Conservation (phyloP, 2,888 invertebrate species). For the Leucophora obtusa region DNA sequence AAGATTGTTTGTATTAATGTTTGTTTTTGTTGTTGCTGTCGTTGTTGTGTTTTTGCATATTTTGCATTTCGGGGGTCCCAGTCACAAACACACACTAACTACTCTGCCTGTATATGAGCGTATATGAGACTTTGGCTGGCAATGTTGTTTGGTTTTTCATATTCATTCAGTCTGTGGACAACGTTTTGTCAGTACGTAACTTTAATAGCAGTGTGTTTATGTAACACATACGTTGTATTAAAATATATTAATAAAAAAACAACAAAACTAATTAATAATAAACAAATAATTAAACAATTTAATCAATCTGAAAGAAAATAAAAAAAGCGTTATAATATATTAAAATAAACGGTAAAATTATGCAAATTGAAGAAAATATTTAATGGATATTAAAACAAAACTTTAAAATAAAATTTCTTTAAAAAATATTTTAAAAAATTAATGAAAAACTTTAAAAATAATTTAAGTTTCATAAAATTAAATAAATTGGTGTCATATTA, state of each 20-base stretch:
- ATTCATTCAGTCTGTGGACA: conserved; percentile 75
- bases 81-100: conserved; percentile 8
- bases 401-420: background rate
- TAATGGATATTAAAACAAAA: background rate
- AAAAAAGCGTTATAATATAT: background rate
- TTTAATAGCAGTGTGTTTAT: conserved; percentile 62
- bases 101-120: conserved; percentile 16
- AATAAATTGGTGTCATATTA: conserved; percentile 1
- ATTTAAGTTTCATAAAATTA: background rate
- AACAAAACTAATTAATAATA: conserved; percentile 10
- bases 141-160: conserved; percentile 61
- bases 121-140: conserved; percentile 57
- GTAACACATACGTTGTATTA: conserved; percentile 45
- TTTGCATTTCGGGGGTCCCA: conserved; percentile 64
- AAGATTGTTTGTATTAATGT: background rate
- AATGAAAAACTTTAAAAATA: background rate
- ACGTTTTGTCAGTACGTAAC: conserved; percentile 76
- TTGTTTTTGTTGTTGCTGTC: conserved; percentile 8
- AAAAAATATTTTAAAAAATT: background rate
- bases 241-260: conserved; percentile 20
- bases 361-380: background rate
- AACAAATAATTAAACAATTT: conserved; percentile 15
- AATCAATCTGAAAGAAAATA: background rate
- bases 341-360: background rate
- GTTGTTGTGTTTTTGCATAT: conserved; percentile 55